Percentiles rank a stretch among this genome's conserved stretches.
Conservation (phyloP, 2,888 invertebrate species). For the Spicauda simplicius region DNA sequence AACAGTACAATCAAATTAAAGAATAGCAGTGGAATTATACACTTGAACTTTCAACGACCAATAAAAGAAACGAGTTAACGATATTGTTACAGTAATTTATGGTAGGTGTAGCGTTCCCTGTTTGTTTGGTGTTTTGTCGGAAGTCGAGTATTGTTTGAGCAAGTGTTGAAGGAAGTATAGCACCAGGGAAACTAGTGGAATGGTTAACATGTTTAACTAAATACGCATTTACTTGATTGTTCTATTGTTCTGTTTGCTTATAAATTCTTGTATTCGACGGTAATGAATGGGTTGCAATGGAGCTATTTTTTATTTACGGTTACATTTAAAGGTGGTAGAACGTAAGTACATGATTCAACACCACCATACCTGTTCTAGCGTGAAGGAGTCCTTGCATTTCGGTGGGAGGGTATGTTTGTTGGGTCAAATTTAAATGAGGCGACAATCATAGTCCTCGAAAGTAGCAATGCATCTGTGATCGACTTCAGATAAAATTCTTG, state of each 20-base stretch:
- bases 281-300: no score
- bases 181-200: constrained; percentile 25
- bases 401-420: no score
- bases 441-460: no score
- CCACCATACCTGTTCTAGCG: no score
- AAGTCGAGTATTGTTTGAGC: constrained; percentile 71
- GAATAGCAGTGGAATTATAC: constrained; percentile 14
- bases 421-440: no score
- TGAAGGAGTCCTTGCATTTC: no score
- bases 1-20: constrained; percentile 17
- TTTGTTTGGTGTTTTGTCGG: constrained; percentile 48
- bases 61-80: constrained; percentile 39
- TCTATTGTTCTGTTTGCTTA: constrained; percentile 36
- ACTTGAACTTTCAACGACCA: constrained; percentile 36
- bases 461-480: no score
- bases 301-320: no score
- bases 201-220: constrained; percentile 27
- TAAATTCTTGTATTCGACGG: no score
- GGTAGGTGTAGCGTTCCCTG: constrained; percentile 35
- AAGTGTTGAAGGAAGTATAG: constrained; percentile 70
- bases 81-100: constrained; percentile 45
- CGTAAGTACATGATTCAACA: no score
- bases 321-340: no score
- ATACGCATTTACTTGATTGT: constrained; percentile 39
- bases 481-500: no score